phyloP scores from a whole-genome alignment of 2,113 vertebrate genomes.

The Oryzias celebensis region DNA sequence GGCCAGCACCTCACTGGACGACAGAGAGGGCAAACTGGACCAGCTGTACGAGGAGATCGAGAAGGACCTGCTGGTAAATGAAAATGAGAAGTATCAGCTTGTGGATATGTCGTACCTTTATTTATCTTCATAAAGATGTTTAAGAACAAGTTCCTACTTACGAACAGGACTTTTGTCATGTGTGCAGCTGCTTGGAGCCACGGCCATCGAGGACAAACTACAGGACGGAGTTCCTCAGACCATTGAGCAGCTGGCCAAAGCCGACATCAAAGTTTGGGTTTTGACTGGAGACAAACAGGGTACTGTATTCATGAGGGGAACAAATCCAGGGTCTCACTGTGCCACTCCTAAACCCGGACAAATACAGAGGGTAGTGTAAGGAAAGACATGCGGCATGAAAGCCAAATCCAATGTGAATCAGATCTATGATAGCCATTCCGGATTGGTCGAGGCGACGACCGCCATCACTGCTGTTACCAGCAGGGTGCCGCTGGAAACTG shows the following conservation, averaged over 20 bases:
- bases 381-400: too few relatives aligned
- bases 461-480: too few relatives aligned
- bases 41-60: slow-evolving; percentile 90
- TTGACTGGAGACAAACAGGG: slow-evolving; percentile 98
- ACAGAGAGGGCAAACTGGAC: slow-evolving; percentile 81
- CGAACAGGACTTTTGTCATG: not conserved
- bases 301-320: slow-evolving; percentile 34
- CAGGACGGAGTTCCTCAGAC: slow-evolving; percentile 93
- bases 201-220: slow-evolving; percentile 94
- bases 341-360: too few relatives aligned
- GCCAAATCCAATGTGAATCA: too few relatives aligned
- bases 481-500: too few relatives aligned
- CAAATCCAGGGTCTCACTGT: too few relatives aligned
- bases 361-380: too few relatives aligned
- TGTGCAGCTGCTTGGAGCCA: slow-evolving; percentile 85
- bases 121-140: not conserved
- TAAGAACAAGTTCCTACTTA: too few relatives aligned
- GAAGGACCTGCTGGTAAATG: slow-evolving; percentile 84
- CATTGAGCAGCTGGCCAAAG: slow-evolving; percentile 85
- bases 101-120: not conserved
- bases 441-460: too few relatives aligned
- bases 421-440: too few relatives aligned
- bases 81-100: not conserved
- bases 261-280: slow-evolving; percentile 94
- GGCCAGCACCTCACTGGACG: slow-evolving; percentile 82